Percentiles rank a stretch among this genome's conserved stretches.
Conservation (phyloP, 2,797 vertebrate genomes). For the Morus bassanus region DNA sequence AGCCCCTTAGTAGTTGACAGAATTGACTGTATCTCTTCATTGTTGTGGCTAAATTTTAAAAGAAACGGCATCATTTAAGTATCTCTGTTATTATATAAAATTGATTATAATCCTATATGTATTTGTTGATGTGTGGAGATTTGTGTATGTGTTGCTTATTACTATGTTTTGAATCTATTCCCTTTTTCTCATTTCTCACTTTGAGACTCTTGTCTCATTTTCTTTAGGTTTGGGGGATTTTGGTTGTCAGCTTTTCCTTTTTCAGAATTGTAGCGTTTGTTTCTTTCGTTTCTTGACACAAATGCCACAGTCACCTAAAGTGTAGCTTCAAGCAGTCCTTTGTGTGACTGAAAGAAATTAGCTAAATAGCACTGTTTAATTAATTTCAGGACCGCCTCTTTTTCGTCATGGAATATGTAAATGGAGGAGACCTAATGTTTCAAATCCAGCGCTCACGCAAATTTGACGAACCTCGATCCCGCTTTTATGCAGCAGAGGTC, state of each 20-base stretch:
- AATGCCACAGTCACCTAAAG: not conserved
- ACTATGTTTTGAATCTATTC: not conserved
- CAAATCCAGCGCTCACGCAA: slow-evolving; percentile 98
- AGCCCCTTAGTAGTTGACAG: not conserved
- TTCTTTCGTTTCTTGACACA: not conserved
- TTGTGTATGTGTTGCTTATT: not conserved
- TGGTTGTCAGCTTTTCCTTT: not conserved
- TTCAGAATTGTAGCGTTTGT: not conserved
- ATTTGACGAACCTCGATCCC: slow-evolving; percentile 93
- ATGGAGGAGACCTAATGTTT: slow-evolving; percentile 97
- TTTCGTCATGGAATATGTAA: slow-evolving; percentile 98
- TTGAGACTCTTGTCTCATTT: not conserved
- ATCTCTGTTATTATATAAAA: not conserved
- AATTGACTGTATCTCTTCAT: not conserved
- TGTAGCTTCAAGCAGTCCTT: slow-evolving; percentile 15
- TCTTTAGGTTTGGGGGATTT: not conserved
- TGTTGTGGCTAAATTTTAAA: not conserved
- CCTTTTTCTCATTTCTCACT: not conserved
- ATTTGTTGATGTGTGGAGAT: not conserved
- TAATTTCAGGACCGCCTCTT: slow-evolving; percentile 91
- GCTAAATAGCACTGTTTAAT: slow-evolving; percentile 55
- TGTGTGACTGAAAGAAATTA: slow-evolving; percentile 10
- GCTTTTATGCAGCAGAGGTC: slow-evolving; percentile 95
- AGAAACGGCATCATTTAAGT: not conserved
- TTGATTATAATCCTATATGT: not conserved